Conservation (phyloP, 2,888 invertebrate species). For the Criorhina ranunculi region DNA sequence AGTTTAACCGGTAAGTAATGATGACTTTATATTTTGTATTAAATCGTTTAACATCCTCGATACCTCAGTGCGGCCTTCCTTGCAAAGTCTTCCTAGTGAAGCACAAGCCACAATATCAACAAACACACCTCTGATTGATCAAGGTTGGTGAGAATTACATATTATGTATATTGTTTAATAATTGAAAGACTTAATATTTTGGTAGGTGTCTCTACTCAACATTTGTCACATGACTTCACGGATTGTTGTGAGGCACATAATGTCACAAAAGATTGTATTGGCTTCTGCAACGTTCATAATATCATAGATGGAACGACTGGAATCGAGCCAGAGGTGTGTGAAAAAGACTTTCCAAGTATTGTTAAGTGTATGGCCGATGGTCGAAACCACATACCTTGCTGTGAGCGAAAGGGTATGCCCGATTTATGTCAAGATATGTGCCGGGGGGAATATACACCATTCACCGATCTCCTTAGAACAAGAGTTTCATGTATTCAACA, state of each 20-base stretch:
- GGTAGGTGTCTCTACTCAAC: conserved; percentile 79
- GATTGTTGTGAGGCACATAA: conserved; percentile 90
- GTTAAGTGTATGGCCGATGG: conserved; percentile 93
- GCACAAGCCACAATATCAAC: conserved; percentile 21
- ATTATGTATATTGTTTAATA: not conserved
- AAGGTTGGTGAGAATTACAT: conserved; percentile 32
- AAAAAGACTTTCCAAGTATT: conserved; percentile 91
- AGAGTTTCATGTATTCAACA: conserved; percentile 94
- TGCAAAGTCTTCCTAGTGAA: conserved; percentile 32
- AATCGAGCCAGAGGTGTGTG: conserved; percentile 92
- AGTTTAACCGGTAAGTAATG: conserved; percentile 88
- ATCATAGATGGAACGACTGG: conserved; percentile 91
- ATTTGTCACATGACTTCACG: conserved; percentile 90
- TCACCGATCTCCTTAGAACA: conserved; percentile 92
- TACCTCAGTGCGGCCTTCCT: conserved; percentile 32
- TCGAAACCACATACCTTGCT: conserved; percentile 93
- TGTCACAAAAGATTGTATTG: conserved; percentile 90
- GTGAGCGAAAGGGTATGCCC: conserved; percentile 91
- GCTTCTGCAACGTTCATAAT: conserved; percentile 93
- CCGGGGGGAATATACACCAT: conserved; percentile 93
- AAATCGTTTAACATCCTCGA: not conserved
- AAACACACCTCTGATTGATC: conserved; percentile 13
- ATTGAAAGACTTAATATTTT: not conserved
- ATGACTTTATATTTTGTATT: not conserved
- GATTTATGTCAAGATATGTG: conserved; percentile 95